Conservation (phyloP, 2,888 invertebrate species). For the Tyria jacobaeae region DNA sequence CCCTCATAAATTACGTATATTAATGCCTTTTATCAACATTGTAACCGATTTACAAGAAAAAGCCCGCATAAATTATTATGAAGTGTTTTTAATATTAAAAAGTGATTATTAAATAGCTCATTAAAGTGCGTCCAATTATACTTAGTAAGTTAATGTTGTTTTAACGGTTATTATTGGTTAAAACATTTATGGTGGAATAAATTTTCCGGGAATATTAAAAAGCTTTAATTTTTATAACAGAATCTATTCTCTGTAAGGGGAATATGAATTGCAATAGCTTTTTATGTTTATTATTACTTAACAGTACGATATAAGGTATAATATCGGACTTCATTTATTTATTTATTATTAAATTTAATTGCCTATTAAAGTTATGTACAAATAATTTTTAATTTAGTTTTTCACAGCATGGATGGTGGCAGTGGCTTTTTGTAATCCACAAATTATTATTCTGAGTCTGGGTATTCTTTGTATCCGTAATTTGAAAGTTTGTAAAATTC, state of each 20-base stretch:
- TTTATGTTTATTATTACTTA: background rate
- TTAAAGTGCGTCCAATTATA: slow-evolving; percentile 32
- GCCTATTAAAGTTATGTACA: no score
- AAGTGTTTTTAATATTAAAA: slow-evolving; percentile 22
- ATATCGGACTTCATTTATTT: no score
- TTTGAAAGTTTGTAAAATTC: no score
- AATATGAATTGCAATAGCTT: slow-evolving; percentile 2
- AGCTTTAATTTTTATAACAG: slow-evolving; percentile 19
- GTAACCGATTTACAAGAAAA: slow-evolving; percentile 23
- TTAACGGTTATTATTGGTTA: slow-evolving; percentile 37
- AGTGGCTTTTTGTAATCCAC: no score
- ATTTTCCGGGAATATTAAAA: slow-evolving; percentile 23
- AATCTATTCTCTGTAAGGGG: slow-evolving; percentile 4
- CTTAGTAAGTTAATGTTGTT: slow-evolving; percentile 21
- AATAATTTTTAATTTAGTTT: no score
- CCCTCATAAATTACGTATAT: slow-evolving; percentile 12
- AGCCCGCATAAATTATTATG: slow-evolving; percentile 20
- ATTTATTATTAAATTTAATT: no score
- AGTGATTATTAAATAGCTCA: slow-evolving; percentile 25
- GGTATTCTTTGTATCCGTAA: no score
- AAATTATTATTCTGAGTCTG: no score
- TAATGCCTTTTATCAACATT: slow-evolving; percentile 27
- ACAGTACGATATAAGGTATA: no score
- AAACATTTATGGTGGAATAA: slow-evolving; percentile 27
- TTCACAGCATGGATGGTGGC: no score